Evolutionary conservation across 2,797 vertebrate genomes (phyloP), one percentile per base, ranked within the genome.

Genomic region (Steatocranus sp.): DNA sequence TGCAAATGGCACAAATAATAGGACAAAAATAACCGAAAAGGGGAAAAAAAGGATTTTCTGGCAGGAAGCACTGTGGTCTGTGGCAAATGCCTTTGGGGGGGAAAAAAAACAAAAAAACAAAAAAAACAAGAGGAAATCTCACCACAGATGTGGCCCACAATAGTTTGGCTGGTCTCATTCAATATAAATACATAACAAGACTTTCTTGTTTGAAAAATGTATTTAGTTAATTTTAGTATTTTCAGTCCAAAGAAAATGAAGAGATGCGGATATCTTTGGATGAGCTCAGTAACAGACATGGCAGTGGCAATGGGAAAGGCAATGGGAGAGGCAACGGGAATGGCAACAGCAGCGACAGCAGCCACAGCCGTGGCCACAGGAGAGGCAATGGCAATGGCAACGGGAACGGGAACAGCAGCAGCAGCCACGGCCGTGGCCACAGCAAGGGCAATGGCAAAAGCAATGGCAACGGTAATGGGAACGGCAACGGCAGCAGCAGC

Each of bases 191-290:
- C 41, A 23, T 25, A 56, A 51, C 20, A 36, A 70, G 1, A 48
- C 10, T 15, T 78, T 25, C n/a, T 41, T 49, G 1, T 70, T 84
- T 83, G 76, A 8, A 76, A 81, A 50, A 66, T 79, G 36, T 41
- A 63, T 76, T 11, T 25, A 74, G 61, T 38, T 15, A 83, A 23
- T 87, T 56, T 86, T 84, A 85, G 43, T 84, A 12, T 86, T 66
- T 75, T 83, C 91, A 99, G 98, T 97, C 97, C 9, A 97, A 94
- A 78, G 98, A 99, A 89, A 99, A 99, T 87, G 96, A 97, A 81
- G 97, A 97, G 41, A 97, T 99, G 94, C 96, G 96, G 81, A 96
- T 98, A 80, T 91, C 96, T 46, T 92, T 99, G 66, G 97, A 95
- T 0, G 97, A 97, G 63, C 96, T 98, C 49, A 95, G 94, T 85